Evolutionary conservation across 1,140 invertebrate genomes (phyloP), one percentile per base, ranked within the genome.

Genomic region (Limonius californicus): DNA sequence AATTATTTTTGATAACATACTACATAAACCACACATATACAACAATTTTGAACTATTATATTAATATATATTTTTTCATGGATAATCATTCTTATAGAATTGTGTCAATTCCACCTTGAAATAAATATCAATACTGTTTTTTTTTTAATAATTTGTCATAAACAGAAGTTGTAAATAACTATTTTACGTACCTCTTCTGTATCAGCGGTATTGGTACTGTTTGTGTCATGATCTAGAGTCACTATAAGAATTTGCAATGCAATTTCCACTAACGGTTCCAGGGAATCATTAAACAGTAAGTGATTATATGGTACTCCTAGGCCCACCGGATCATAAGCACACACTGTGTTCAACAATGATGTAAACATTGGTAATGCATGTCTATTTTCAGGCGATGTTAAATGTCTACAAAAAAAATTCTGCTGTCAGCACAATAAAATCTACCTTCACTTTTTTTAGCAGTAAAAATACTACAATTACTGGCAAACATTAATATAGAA

Each of bases 291-390:
- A 70, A 99, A 98, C 59, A 99, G 77, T 20, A 99, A 82, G 78
- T 99, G 96, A 80, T 99, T 99, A 79, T 99, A 99, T 0, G 98
- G 98, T 39, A 99, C 82, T 1, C 96, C 97, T 65, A 96, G 87
- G 2, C 97, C 97, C 20, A 97, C 92, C 0, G 97, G 97, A 81
- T 99, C 95, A 77, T 99, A 99, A 0, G 95, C 89, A 77, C 95
- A 98, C 14, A 99, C 92, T 1, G 94, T 91, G 79, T 99, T 99
- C 61, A 99, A 77, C 0, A 99, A 81, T 0, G 97, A 99, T 0
- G 98, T 99, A 76, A 99, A 99, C 76, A 99, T 84, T 0, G 98
- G 97, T 54, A 99, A 79, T 6, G 96, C 96, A 81, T 99, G 97
- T 56, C 85, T 78, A 71, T 87, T 87, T 32, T 87, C 85, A 0